Conservation (phyloP, 1,140 invertebrate species). For the Ctenoplectra terminalis region DNA sequence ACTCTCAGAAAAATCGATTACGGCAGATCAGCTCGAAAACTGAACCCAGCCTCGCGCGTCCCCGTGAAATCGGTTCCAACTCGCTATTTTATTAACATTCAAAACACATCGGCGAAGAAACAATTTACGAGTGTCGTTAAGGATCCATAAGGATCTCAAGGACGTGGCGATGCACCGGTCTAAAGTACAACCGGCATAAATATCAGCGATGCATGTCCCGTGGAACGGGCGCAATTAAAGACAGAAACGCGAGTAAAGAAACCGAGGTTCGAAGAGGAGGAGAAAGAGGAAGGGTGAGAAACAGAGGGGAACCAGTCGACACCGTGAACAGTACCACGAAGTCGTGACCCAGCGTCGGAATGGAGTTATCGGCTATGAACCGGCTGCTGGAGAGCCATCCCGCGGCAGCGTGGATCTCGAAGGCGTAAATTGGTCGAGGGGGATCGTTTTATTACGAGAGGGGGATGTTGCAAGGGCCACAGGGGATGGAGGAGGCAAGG, state of each 20-base stretch:
- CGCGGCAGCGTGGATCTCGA: slow-evolving; percentile 60
- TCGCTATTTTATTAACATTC: slow-evolving; percentile 50
- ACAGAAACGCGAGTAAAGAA: slow-evolving; percentile 31
- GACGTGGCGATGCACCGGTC: slow-evolving; percentile 18
- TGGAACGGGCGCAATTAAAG: slow-evolving; percentile 62
- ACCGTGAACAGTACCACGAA: slow-evolving; percentile 49
- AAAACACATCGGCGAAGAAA: not conserved
- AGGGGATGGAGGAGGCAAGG: not conserved
- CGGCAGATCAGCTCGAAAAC: not conserved
- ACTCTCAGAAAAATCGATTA: too few species aligned
- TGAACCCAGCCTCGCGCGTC: not conserved
- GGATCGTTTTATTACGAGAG: slow-evolving; percentile 71
- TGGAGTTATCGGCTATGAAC: slow-evolving; percentile 72
- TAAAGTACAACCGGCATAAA: slow-evolving; percentile 49
- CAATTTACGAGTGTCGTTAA: slow-evolving; percentile 49
- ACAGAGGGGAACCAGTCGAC: slow-evolving; percentile 22
- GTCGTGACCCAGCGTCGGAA: slow-evolving; percentile 67
- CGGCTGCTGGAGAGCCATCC: slow-evolving; percentile 57
- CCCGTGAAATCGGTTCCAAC: too few species aligned
- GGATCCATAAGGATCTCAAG: not conserved
- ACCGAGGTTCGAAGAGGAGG: not conserved
- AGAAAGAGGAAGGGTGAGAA: not conserved
- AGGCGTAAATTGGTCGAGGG: slow-evolving; percentile 71
- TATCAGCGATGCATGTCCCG: slow-evolving; percentile 53
- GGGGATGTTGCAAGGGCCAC: slow-evolving; percentile 2